Percentiles rank a stretch among this genome's conserved stretches.
Evolutionary conservation across 2,888 invertebrate species (phyloP).

Genomic region (Mactromeris polynyma): DNA sequence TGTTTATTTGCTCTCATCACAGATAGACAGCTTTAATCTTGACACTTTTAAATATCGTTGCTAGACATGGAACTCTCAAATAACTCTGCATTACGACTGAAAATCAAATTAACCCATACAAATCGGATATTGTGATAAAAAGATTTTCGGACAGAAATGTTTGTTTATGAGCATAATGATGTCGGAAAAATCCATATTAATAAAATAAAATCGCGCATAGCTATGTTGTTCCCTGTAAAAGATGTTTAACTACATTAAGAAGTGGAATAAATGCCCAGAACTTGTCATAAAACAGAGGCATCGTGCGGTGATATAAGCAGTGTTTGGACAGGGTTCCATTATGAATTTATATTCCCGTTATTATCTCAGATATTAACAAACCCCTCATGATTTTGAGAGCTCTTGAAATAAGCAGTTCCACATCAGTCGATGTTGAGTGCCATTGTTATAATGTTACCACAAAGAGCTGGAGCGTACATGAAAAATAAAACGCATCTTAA

Average conservation of each 20-base stretch:
- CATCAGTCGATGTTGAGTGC: neutral
- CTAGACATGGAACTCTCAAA: slow-evolving; percentile 54
- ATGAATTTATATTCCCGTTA: slow-evolving; percentile 21
- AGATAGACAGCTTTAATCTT: slow-evolving; percentile 20
- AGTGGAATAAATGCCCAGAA: slow-evolving; percentile 44
- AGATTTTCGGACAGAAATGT: slow-evolving; percentile 49
- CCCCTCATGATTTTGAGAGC: neutral
- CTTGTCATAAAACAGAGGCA: slow-evolving; percentile 29
- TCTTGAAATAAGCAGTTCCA: neutral
- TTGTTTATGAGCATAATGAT: slow-evolving; percentile 40
- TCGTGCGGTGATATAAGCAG: slow-evolving; percentile 28
- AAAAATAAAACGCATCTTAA: neutral
- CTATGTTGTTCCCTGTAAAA: slow-evolving; percentile 32
- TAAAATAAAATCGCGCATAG: slow-evolving; percentile 41
- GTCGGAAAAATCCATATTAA: slow-evolving; percentile 55
- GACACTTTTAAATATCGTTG: slow-evolving; percentile 52
- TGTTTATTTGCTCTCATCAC: slow-evolving; percentile 30
- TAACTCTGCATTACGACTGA: slow-evolving; percentile 48
- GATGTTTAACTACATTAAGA: slow-evolving; percentile 47
- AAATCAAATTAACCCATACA: slow-evolving; percentile 62
- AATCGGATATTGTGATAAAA: slow-evolving; percentile 61
- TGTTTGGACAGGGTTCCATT: slow-evolving; percentile 20
- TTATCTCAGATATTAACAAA: neutral
- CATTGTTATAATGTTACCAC: neutral
- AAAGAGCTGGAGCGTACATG: neutral